Evolutionary conservation across 2,797 vertebrate species (phyloP).

Genomic region (Peromyscus attwateri): DNA sequence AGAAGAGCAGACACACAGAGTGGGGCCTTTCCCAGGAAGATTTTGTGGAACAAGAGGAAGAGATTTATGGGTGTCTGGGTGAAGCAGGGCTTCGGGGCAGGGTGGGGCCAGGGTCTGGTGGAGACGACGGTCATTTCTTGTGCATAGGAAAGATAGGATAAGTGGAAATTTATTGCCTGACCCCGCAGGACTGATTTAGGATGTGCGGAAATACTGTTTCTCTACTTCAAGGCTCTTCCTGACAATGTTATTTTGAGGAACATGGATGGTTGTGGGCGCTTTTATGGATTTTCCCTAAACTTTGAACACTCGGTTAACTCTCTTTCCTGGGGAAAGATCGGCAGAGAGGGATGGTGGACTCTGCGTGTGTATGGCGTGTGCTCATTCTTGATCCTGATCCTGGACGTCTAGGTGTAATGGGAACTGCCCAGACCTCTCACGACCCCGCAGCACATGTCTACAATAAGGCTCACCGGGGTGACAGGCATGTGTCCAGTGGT

Average conservation of each 20-base stretch:
- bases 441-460: background rate
- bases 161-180: background rate
- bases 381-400: background rate
- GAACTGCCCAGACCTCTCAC: background rate
- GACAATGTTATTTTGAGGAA: background rate
- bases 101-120: background rate
- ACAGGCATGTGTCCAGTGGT: background rate
- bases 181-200: slow-evolving; percentile 34
- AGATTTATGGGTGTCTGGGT: slow-evolving; percentile 80
- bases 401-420: background rate
- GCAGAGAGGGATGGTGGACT: background rate
- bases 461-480: background rate
- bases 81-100: slow-evolving; percentile 7
- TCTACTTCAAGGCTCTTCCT: background rate
- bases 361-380: background rate
- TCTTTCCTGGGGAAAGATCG: slow-evolving; percentile 3
- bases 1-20: slow-evolving; percentile 66
- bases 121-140: background rate
- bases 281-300: slow-evolving; percentile 38
- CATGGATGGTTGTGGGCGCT: background rate
- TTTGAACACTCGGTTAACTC: background rate
- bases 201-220: background rate
- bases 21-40: slow-evolving; percentile 78
- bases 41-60: slow-evolving; percentile 64
- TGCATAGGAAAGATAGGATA: slow-evolving; percentile 32